phyloP scores from a whole-genome alignment of 2,113 vertebrate genomes.

The Ophthalmolycus amberensis region DNA sequence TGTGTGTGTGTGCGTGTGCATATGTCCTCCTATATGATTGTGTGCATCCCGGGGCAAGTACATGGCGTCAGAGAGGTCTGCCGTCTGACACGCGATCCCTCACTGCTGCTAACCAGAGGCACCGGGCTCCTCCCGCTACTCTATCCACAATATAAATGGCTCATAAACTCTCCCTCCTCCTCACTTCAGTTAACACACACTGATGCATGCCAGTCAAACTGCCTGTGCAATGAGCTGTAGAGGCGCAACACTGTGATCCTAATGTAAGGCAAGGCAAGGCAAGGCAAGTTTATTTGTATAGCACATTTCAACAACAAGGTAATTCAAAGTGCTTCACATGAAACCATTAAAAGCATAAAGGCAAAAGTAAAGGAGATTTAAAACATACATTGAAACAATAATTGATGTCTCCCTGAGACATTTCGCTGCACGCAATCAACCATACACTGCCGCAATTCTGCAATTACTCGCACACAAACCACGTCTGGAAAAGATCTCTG shows the following conservation, averaged over 20 bases:
- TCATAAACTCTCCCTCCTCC: constrained; percentile 58
- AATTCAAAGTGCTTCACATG: too few relatives aligned
- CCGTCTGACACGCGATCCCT: constrained; percentile 44
- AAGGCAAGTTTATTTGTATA: too few relatives aligned
- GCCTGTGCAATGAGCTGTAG: constrained; percentile 50
- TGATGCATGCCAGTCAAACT: constrained; percentile 55
- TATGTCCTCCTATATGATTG: constrained; percentile 19
- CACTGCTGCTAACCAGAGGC: constrained; percentile 55
- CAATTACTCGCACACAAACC: too few relatives aligned
- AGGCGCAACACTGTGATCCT: constrained; percentile 39
- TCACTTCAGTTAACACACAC: constrained; percentile 61
- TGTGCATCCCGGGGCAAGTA: constrained; percentile 38
- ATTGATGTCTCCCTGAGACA: too few relatives aligned
- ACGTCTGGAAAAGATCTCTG: too few relatives aligned
- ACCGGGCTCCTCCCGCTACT: constrained; percentile 37
- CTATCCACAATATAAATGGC: constrained; percentile 48
- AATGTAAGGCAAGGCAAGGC: too few relatives aligned
- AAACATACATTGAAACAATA: too few relatives aligned
- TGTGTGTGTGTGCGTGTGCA: not conserved
- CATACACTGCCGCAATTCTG: too few relatives aligned
- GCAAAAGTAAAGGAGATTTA: too few relatives aligned
- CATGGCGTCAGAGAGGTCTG: constrained; percentile 32
- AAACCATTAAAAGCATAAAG: too few relatives aligned
- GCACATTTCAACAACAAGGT: too few relatives aligned
- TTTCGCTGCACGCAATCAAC: too few relatives aligned